Evolutionary conservation across 1,140 invertebrate species (phyloP).

Genomic region (Danaus plexippus): DNA sequence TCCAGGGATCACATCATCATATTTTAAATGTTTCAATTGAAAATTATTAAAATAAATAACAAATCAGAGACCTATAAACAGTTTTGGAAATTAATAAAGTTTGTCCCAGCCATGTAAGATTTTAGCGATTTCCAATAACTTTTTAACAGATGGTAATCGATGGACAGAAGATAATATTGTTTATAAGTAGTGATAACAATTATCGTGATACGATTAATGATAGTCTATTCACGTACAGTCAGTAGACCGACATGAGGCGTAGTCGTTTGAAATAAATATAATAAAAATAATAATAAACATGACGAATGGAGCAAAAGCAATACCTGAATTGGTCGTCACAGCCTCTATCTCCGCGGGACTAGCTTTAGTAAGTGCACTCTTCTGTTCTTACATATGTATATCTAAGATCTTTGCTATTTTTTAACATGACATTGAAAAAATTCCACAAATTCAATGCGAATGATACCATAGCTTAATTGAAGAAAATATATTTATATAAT

Average conservation of each 20-base stretch:
- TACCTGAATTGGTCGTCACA: conserved; percentile 24
- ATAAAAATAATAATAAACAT: conserved; percentile 17
- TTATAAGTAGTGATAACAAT: conserved; percentile 56
- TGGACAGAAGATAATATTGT: conserved; percentile 17
- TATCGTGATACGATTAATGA: conserved; percentile 49
- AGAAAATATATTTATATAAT: too few species aligned
- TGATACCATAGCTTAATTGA: too few species aligned
- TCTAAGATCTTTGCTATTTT: too few species aligned
- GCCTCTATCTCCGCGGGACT: conserved; percentile 29
- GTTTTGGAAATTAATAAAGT: too few species aligned
- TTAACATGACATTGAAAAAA: too few species aligned
- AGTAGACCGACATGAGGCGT: conserved; percentile 32
- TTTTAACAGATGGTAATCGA: conserved; percentile 8
- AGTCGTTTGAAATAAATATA: conserved; percentile 15
- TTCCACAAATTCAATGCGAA: too few species aligned
- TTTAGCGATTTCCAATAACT: not conserved
- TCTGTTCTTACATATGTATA: too few species aligned
- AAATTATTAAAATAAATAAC: too few species aligned
- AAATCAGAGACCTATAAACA: too few species aligned
- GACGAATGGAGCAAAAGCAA: conserved; percentile 23
- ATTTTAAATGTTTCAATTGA: too few species aligned
- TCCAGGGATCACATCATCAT: too few species aligned
- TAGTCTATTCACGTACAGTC: conserved; percentile 33
- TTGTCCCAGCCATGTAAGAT: too few species aligned
- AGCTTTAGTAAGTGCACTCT: conserved; percentile 33